phyloP scores from a whole-genome alignment of 2,888 invertebrate genomes.

The Microplitis manilae region DNA sequence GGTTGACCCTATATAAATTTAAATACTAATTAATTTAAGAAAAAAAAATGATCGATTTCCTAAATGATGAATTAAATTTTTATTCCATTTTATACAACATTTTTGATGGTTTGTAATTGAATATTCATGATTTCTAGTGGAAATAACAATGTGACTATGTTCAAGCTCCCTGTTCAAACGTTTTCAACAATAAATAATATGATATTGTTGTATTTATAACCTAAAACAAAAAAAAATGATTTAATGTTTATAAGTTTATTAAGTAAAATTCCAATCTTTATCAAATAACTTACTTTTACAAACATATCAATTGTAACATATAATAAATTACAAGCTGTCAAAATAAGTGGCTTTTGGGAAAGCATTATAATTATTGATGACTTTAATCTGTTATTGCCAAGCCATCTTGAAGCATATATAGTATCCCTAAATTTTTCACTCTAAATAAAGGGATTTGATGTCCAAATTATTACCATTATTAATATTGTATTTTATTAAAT shows the following conservation, averaged over 20 bases:
- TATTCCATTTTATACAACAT: background rate
- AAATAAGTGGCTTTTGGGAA: slow-evolving; percentile 21
- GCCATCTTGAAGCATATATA: slow-evolving; percentile 40
- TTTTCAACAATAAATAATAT: slow-evolving; percentile 40
- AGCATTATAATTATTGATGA: slow-evolving; percentile 33
- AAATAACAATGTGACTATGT: background rate
- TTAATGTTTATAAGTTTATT: background rate
- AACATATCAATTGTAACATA: slow-evolving; percentile 34
- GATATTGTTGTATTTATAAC: slow-evolving; percentile 43
- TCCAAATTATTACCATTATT: background rate
- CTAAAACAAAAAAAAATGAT: slow-evolving; percentile 24
- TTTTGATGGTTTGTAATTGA: background rate
- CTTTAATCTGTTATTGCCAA: slow-evolving; percentile 30
- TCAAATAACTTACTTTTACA: background rate
- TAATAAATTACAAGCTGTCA: slow-evolving; percentile 36
- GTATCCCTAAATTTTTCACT: slow-evolving; percentile 30
- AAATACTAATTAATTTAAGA: too few relatives aligned
- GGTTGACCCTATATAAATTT: too few relatives aligned
- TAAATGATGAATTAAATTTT: background rate
- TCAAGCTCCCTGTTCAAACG: slow-evolving; percentile 1
- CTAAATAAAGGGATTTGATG: background rate
- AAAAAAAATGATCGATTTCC: too few relatives aligned
- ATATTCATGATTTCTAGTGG: background rate
- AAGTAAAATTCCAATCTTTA: background rate
- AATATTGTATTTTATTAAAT: too few relatives aligned